Evolutionary conservation across 1,140 invertebrate genomes (phyloP).

Genomic region (Lordiphosa mommai): DNA sequence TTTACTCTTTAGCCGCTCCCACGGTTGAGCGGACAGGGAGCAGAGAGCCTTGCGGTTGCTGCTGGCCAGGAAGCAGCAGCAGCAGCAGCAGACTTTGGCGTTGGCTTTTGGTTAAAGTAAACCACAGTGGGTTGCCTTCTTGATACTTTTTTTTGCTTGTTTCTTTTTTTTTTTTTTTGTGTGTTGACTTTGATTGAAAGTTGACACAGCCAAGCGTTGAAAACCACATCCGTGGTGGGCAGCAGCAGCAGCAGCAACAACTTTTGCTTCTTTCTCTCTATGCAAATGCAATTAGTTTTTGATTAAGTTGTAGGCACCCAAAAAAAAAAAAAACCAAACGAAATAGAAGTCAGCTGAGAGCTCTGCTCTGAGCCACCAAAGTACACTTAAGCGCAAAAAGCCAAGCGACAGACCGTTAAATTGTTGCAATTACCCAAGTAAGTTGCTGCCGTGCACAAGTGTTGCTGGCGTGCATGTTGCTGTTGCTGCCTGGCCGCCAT

Average conservation of each 20-base stretch:
- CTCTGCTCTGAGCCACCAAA: slow-evolving; percentile 34
- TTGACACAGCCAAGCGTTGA: slow-evolving; percentile 76
- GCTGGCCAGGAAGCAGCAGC: slow-evolving; percentile 42
- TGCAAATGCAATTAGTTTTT: slow-evolving; percentile 78
- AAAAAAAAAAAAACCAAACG: slow-evolving; percentile 31
- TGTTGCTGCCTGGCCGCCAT: slow-evolving; percentile 53
- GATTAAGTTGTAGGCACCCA: slow-evolving; percentile 65
- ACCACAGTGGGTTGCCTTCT: slow-evolving; percentile 53
- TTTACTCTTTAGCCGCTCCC: slow-evolving; percentile 64
- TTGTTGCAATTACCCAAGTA: slow-evolving; percentile 73
- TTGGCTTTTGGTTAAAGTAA: slow-evolving; percentile 43
- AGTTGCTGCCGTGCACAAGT: slow-evolving; percentile 29
- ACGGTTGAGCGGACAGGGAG: slow-evolving; percentile 60
- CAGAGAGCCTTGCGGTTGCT: slow-evolving; percentile 17
- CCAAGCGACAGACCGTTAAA: slow-evolving; percentile 77
- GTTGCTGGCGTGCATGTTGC: slow-evolving; percentile 35
- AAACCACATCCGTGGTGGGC: slow-evolving; percentile 69
- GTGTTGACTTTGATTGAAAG: slow-evolving; percentile 76
- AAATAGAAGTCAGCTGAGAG: slow-evolving; percentile 2
- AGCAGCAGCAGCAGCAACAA: slow-evolving; percentile 18
- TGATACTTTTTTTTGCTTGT: slow-evolving; percentile 6
- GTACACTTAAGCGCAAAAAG: slow-evolving; percentile 70
- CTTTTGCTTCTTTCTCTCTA: slow-evolving; percentile 16
- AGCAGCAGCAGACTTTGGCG: slow-evolving; percentile 21
- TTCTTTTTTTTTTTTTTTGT: slow-evolving; percentile 20